These are phyloP conservation scores for Carpatolechia fugitivella DNA, from an alignment of 2,888 invertebrate genomes.

Conservation along the genomic window DNA sequence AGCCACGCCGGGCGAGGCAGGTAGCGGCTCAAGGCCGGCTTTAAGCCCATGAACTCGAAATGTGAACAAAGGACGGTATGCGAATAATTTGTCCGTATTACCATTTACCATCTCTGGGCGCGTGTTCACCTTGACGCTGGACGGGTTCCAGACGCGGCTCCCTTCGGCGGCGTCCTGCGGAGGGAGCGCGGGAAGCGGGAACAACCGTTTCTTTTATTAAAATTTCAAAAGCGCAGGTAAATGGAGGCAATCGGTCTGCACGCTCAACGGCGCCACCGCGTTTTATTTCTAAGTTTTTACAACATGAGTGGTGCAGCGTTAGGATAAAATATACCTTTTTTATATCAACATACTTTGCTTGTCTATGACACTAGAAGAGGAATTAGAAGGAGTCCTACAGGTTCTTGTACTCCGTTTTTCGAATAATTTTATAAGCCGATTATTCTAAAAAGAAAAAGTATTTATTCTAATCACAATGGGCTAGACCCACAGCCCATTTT, in stretches of 20 bases:
- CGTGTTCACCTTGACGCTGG: slow-evolving; percentile 66
- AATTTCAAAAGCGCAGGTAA: slow-evolving; percentile 30
- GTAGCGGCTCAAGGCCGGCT: slow-evolving; percentile 49
- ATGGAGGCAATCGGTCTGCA: slow-evolving; percentile 11
- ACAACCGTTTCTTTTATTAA: slow-evolving; percentile 36
- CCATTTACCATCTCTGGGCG: slow-evolving; percentile 51
- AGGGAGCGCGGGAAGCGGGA: slow-evolving; percentile 25
- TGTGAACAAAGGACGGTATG: slow-evolving; percentile 69
- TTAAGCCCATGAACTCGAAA: slow-evolving; percentile 59
- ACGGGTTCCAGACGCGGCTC: slow-evolving; percentile 55
- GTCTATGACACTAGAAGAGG: too few species aligned
- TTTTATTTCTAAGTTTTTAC: not conserved
- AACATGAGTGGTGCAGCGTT: not conserved
- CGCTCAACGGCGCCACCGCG: not conserved
- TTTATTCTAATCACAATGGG: too few species aligned
- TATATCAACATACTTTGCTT: too few species aligned
- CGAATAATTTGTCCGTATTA: slow-evolving; percentile 63
- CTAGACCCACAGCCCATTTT: too few species aligned
- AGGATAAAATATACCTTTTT: too few species aligned
- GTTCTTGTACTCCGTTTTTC: too few species aligned
- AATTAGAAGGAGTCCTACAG: too few species aligned
- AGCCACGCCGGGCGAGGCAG: slow-evolving; percentile 34
- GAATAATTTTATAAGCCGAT: too few species aligned
- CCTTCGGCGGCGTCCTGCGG: slow-evolving; percentile 29
- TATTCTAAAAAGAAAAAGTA: too few species aligned